A percentile compares a stretch with the other conserved stretches of the same genome.
Conservation (phyloP, 2,797 vertebrate genomes). For the Morus bassanus region DNA sequence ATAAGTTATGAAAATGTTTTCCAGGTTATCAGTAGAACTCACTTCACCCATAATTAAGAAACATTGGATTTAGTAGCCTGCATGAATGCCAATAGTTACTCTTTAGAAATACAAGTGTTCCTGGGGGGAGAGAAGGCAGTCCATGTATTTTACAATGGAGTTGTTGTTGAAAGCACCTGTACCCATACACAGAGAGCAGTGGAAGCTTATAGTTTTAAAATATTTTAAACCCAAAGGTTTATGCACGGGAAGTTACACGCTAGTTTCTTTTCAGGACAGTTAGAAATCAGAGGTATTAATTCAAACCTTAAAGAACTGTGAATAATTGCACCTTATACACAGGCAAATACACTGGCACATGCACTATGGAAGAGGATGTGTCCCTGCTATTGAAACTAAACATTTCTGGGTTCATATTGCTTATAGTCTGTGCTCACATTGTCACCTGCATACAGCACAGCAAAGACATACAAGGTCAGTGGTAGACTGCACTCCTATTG, state of each 20-base stretch:
- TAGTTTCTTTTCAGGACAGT: not conserved
- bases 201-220: not conserved
- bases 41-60: not conserved
- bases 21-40: not conserved
- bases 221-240: not conserved
- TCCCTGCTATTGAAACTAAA: not conserved
- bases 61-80: conserved; percentile 2
- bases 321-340: not conserved
- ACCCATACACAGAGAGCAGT: not conserved
- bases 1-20: not conserved
- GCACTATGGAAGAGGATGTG: not conserved
- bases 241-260: not conserved
- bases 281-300: not conserved
- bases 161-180: not conserved
- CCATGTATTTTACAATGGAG: not conserved
- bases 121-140: not conserved
- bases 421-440: not conserved
- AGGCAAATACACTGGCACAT: not conserved
- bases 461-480: conserved; percentile 32
- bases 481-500: conserved; percentile 17
- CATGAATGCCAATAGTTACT: not conserved
- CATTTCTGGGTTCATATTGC: not conserved
- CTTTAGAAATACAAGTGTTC: not conserved
- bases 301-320: not conserved
- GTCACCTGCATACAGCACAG: not conserved